Conservation (phyloP, 2,113 vertebrate species). For the Pseudolaguvia tuberculata region DNA sequence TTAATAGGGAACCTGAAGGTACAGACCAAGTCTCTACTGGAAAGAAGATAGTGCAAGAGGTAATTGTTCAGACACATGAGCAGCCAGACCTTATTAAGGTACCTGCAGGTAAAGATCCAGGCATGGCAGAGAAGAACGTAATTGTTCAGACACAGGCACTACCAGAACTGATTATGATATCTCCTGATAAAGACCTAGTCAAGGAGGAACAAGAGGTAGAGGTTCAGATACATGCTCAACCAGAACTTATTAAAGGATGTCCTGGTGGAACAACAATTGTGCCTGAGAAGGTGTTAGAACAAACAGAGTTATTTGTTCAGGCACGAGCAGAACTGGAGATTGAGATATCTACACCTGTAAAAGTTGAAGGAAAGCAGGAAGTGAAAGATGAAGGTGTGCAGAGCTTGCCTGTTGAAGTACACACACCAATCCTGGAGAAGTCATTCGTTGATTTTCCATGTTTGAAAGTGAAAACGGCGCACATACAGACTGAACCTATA, state of each 20-base stretch:
- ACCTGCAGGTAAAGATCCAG: no score
- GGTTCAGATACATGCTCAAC: no score
- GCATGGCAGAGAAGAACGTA: no score
- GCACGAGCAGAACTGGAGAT: background rate
- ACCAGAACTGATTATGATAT: background rate
- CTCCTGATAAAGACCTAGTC: no score
- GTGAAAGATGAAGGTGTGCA: background rate
- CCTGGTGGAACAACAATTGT: background rate
- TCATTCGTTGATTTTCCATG: background rate
- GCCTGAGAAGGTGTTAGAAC: background rate
- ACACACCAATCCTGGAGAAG: background rate
- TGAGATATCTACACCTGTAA: background rate
- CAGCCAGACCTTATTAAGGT: no score
- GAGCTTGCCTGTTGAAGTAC: background rate
- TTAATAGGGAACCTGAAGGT: background rate
- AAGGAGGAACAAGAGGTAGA: no score
- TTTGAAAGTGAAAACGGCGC: background rate
- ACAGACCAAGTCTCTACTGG: background rate
- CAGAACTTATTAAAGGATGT: no score
- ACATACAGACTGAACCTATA: background rate
- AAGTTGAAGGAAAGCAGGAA: background rate
- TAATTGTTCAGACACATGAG: background rate
- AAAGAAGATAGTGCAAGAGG: background rate
- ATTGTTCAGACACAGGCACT: background rate
- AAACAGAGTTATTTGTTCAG: background rate